Base-by-base conservation (phyloP, 1,140 invertebrate genomes). In the Eupristina koningsbergeri region DNA sequence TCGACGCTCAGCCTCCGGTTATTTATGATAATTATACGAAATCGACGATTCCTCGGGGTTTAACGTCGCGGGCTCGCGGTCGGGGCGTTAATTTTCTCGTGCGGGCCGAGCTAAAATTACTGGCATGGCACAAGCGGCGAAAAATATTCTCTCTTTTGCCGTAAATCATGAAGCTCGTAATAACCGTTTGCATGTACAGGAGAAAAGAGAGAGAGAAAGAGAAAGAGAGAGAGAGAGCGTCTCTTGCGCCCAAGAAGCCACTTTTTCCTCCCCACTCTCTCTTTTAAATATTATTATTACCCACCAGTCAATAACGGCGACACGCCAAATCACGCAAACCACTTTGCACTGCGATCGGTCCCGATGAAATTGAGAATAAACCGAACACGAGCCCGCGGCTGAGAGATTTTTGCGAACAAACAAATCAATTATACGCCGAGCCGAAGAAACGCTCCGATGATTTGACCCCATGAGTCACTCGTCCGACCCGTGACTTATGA, bases 331-430 rank as follows among this genome's bases (percentile, higher is more conserved):
- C n/a, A n/a, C n/a, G n/a, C n/a, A n/a, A n/a, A n/a, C n/a, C n/a
- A n/a, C n/a, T n/a, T n/a, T n/a, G n/a, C n/a, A n/a, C n/a, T n/a
- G n/a, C n/a, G n/a, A n/a, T n/a, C n/a, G n/a, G n/a, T 85, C 47
- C 9, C 31, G 45, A 58, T 74, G 76, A 81, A 85, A 80, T 67
- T 80, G 29, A 69, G 77, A 80, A 29, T n/a, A 41, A 36, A 78
- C 76, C 29, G 39, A 34, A 36, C 17, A n/a, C n/a, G n/a, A 6
- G 79, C 61, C 41, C 34, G 11, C 26, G 50, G 41, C 29, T 17
- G 22, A 39, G n/a, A 85, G 75, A 87, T 87, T 88, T 88, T 87
- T 67, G 84, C 86, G 84, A 86, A 83, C 87, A 88, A 87, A 88
- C 86, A 88, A 88, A 88, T 88, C 86, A 87, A 87, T 88, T 88